These are phyloP conservation scores for Heliconius hortense DNA, from an alignment of 2,888 invertebrate species.

Conservation along the genomic window DNA sequence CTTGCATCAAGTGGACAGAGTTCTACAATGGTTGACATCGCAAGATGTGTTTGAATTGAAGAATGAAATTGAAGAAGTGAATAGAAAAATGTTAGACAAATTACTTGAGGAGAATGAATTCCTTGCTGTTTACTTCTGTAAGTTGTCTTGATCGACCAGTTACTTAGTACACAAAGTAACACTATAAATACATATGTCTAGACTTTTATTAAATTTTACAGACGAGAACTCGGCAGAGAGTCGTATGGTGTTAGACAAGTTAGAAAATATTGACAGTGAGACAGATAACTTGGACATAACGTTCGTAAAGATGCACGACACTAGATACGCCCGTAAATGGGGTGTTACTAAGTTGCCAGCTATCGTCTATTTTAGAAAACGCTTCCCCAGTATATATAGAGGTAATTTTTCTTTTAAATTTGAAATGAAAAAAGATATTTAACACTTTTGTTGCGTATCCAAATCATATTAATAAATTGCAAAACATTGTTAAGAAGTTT, in stretches of 20 bases:
- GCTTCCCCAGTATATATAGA: conserved; percentile 96
- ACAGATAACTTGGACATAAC: conserved; percentile 96
- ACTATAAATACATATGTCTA: neutral
- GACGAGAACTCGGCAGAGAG: conserved; percentile 93
- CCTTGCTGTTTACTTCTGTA: conserved; percentile 97
- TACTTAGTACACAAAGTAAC: neutral
- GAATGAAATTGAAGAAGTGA: conserved; percentile 98
- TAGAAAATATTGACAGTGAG: conserved; percentile 97
- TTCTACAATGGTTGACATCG: conserved; percentile 94
- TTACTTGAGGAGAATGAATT: conserved; percentile 97
- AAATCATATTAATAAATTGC: neutral
- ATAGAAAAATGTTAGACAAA: conserved; percentile 97
- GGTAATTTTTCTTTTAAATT: conserved; percentile 74
- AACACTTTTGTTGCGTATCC: conserved; percentile 26
- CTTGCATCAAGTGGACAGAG: conserved; percentile 91
- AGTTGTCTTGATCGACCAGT: conserved; percentile 59
- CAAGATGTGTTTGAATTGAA: conserved; percentile 97
- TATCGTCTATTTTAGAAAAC: conserved; percentile 93
- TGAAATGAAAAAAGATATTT: neutral
- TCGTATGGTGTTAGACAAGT: conserved; percentile 89
- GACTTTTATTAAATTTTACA: conserved; percentile 62
- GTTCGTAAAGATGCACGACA: conserved; percentile 96
- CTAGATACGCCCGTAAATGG: conserved; percentile 95
- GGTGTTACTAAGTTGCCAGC: conserved; percentile 95
- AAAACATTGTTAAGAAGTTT: too few relatives aligned